Base-by-base conservation (phyloP, 2,888 invertebrate genomes). In the Drosophila borealis region DNA sequence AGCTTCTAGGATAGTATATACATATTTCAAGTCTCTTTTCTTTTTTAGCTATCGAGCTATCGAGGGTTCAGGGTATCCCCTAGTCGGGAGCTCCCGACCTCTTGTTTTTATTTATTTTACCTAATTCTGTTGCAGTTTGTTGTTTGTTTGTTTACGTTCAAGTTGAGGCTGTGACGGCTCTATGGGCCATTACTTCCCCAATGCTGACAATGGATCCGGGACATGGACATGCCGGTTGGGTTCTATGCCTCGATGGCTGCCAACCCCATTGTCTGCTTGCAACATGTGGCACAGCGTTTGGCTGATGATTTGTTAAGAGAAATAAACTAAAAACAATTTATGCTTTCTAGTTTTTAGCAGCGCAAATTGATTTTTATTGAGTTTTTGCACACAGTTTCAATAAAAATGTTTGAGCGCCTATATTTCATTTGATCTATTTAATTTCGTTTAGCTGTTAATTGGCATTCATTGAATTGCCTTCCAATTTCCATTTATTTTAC, bases 351-450 rank as follows among this genome's bases (percentile, higher is more conserved):
- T 39, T 50, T 34, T 33, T 25, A 13, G 48, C 33, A 19, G 11
- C 39, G 17, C 57, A 64, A 89, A 84, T 89, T 84, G 80, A 60
- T 84, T 81, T 84, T 77, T 79, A 88, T 84, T 89, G 10, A 81
- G 81, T 87, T 85, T 84, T 56, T 57, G 70, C 82, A 84, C 89
- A 84, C 81, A 73, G 68, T 89, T 74, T 71, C 53, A 77, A 72
- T 76, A 57, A 72, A 72, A 63, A 44, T 66, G 48, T 61, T 33
- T 33, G 14, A 49, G 51, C 19, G 56, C 29, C 37, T 37, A 53
- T 45, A 59, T 61, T 46, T 60, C 53, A 54, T 29, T 70, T 50
- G 46, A 70, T 57, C 49, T 63, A 67, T 78, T 70, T 74, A 69
- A 71, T 65, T 65, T 68, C 39, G 66, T 75, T 77, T 75, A 54